Conservation (phyloP, 2,888 invertebrate genomes). For the Stegophylla sp. region DNA sequence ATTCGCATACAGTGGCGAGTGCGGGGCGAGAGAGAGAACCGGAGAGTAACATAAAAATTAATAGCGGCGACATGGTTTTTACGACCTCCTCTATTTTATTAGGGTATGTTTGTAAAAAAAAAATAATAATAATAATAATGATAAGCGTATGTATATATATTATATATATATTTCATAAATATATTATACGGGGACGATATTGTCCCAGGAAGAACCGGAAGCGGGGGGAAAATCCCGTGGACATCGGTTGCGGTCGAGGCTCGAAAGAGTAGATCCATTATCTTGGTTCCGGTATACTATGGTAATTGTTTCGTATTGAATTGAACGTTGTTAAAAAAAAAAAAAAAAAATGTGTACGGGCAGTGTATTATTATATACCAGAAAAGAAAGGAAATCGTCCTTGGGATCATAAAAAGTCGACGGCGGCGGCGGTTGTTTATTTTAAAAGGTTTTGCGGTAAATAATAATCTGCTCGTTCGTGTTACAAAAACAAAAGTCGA, state of each 20-base stretch:
- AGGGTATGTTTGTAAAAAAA: constrained; percentile 58
- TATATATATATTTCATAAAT: neutral
- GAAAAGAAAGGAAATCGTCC: constrained; percentile 46
- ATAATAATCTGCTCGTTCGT: constrained; percentile 5
- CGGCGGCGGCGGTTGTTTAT: neutral
- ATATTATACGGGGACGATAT: constrained; percentile 54
- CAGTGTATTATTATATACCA: neutral
- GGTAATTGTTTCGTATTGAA: constrained; percentile 59
- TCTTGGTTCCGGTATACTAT: constrained; percentile 57
- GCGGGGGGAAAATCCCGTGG: constrained; percentile 50
- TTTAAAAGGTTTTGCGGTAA: constrained; percentile 42
- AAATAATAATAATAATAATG: constrained; percentile 8
- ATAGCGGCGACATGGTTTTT: constrained; percentile 58
- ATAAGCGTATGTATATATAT: neutral
- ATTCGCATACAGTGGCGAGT: constrained; percentile 38
- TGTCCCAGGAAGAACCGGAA: constrained; percentile 56
- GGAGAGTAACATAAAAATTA: constrained; percentile 56
- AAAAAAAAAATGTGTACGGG: neutral
- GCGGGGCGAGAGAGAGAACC: constrained; percentile 15
- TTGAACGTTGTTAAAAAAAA: constrained; percentile 28
- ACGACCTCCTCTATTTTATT: constrained; percentile 57
- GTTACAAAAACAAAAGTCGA: neutral
- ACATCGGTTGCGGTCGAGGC: constrained; percentile 58
- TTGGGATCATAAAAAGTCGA: constrained; percentile 27
- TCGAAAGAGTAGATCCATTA: constrained; percentile 58